Evolutionary conservation across 2,113 vertebrate species (phyloP), one percentile per base, ranked within the genome.

Genomic region (Oxyura jamaicensis): DNA sequence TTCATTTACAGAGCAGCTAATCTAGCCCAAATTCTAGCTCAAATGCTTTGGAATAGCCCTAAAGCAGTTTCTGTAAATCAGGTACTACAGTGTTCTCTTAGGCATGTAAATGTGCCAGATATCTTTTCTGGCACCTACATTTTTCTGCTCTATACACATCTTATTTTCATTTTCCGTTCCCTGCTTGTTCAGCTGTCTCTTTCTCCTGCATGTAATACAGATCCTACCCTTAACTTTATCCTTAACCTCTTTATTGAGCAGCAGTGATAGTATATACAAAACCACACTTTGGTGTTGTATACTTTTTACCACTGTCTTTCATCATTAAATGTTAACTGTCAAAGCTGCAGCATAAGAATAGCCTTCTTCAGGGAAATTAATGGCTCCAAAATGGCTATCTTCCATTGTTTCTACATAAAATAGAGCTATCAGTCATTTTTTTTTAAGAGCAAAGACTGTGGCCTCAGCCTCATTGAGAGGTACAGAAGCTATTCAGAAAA

Each of bases 231-330:
- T 41, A 86, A 23, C 1, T 2, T 81, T 39, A 69, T 35, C 35
- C 35, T 73, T 39, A 69, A 29, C 0, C 3, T 48, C 56, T 44
- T 29, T 44, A 33, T 20, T 50, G 44, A 83, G 50, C 23, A 83
- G 13, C 88, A 10, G 11, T 58, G 26, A 20, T 31, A 71, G 23
- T 4, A 66, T 1, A 19, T 21, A 66, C 23, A 88, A 76, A 92
- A 41, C 0, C 21, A 58, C 13, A 58, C 7, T 60, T 36, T 6
- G 18, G 58, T n/a, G 60, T 29, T 2, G 0, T n/a, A 23, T 11
- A 29, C 2, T 65, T 85, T 50, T 72, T 31, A 26, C 1, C 0
- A 50, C 5, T 46, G 8, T 31, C 90, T 85, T 71, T 83, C 72
- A 89, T 59, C 31, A 36, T 19, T 41, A 44, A 35, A 74, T 21